Evolutionary conservation across 2,888 invertebrate species (phyloP).

Genomic region (Protophormia terraenovae): DNA sequence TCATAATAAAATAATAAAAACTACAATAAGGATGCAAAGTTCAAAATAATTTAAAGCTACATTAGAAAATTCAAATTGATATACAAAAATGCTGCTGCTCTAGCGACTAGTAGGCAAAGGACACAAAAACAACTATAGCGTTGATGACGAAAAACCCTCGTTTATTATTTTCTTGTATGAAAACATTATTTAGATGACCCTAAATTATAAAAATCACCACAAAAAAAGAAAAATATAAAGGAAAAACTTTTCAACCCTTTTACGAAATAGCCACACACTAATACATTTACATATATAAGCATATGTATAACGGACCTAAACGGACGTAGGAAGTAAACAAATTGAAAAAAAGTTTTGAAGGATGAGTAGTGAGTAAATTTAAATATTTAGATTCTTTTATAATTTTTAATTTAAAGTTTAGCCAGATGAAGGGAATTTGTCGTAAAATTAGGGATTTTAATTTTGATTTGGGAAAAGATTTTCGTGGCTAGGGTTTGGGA

Average conservation of each 20-base stretch:
- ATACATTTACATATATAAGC: too few relatives aligned
- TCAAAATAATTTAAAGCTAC: constrained; percentile 61
- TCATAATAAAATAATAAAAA: neutral
- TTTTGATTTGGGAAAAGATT: too few relatives aligned
- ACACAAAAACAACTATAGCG: neutral
- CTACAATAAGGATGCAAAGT: constrained; percentile 29
- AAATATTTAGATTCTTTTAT: too few relatives aligned
- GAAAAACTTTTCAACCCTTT: constrained; percentile 58
- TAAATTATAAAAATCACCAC: constrained; percentile 65
- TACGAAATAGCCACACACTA: constrained; percentile 12
- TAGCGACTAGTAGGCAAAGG: neutral
- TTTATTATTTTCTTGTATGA: constrained; percentile 17
- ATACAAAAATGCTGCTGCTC: neutral
- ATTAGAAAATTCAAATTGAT: neutral
- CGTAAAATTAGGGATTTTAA: too few relatives aligned
- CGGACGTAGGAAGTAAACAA: too few relatives aligned
- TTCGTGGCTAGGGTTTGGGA: too few relatives aligned
- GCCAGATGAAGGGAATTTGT: too few relatives aligned
- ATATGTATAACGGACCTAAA: too few relatives aligned
- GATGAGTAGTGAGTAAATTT: too few relatives aligned
- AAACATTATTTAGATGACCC: constrained; percentile 57
- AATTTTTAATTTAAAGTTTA: too few relatives aligned
- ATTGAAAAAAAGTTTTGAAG: too few relatives aligned
- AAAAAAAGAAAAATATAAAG: constrained; percentile 2
- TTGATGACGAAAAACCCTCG: constrained; percentile 8